phyloP scores from a whole-genome alignment of 2,797 vertebrate species.

The Dendrocincla fuliginosa region DNA sequence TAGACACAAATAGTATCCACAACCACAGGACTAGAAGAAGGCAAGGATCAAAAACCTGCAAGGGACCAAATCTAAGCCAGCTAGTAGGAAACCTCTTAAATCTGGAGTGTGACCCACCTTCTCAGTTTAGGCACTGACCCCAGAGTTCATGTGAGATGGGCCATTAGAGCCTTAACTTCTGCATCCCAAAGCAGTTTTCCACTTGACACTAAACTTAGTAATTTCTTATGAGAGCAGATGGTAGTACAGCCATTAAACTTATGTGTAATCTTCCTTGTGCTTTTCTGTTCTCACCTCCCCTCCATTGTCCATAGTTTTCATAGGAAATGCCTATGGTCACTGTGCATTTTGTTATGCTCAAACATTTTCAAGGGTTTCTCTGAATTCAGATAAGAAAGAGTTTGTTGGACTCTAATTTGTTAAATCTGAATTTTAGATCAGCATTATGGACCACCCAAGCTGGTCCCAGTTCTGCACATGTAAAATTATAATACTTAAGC shows the following conservation, averaged over 20 bases:
- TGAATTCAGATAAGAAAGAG: neutral
- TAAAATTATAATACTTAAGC: neutral
- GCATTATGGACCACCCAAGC: neutral
- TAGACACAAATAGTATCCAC: neutral
- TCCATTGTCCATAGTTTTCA: neutral
- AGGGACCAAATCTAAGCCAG: neutral
- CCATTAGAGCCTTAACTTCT: neutral
- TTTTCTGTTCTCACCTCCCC: neutral
- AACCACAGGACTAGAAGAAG: neutral
- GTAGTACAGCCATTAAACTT: neutral
- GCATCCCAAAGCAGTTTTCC: neutral
- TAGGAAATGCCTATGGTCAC: neutral
- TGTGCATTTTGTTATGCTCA: neutral
- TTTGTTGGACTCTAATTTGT: neutral
- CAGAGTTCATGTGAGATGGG: neutral
- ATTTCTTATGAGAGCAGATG: neutral
- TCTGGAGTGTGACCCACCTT: neutral
- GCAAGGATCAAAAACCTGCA: neutral
- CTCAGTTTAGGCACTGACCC: neutral
- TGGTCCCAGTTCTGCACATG: neutral
- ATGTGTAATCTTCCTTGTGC: neutral
- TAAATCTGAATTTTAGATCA: neutral
- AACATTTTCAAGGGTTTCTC: neutral
- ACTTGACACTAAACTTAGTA: neutral
- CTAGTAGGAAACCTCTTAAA: neutral